Evolutionary conservation across 2,888 invertebrate species (phyloP).

Genomic region (Hirtodrosophila trivittata): DNA sequence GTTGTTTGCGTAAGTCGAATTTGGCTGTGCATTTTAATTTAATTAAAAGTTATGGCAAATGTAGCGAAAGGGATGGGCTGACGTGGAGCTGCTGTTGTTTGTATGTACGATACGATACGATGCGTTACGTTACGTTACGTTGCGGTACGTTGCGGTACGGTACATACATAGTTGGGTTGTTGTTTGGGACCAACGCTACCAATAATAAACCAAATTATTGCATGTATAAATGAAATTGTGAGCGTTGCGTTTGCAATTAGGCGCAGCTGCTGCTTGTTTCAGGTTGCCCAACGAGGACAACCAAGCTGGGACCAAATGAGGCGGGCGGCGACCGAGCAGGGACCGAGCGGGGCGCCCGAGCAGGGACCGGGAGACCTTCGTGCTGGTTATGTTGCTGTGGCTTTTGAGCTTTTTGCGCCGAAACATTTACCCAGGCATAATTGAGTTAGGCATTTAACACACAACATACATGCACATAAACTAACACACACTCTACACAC

Average conservation of each 20-base stretch:
- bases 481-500: conserved; percentile 2
- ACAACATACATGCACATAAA: conserved; percentile 22
- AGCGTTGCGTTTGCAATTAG: conserved; percentile 70
- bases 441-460: conserved; percentile 71
- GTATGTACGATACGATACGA: too few relatives aligned
- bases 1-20: conserved; percentile 42
- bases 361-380: conserved; percentile 27
- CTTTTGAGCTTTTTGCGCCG: conserved; percentile 73
- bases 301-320: background rate
- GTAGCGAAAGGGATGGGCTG: conserved; percentile 42
- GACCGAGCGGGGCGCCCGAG: background rate
- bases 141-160: too few relatives aligned
- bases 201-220: conserved; percentile 76
- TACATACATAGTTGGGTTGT: conserved; percentile 11
- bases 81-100: too few relatives aligned
- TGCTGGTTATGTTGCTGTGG: conserved; percentile 64
- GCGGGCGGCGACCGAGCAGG: background rate
- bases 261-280: conserved; percentile 66
- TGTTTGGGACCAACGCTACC: conserved; percentile 44
- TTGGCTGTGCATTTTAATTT: conserved; percentile 75
- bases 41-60: conserved; percentile 77
- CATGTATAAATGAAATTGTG: conserved; percentile 75
- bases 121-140: too few relatives aligned
- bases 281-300: conserved; percentile 12
- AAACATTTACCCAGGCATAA: conserved; percentile 69